phyloP scores from a whole-genome alignment of 2,113 vertebrate species.

The Neotragus pygmaeus region DNA sequence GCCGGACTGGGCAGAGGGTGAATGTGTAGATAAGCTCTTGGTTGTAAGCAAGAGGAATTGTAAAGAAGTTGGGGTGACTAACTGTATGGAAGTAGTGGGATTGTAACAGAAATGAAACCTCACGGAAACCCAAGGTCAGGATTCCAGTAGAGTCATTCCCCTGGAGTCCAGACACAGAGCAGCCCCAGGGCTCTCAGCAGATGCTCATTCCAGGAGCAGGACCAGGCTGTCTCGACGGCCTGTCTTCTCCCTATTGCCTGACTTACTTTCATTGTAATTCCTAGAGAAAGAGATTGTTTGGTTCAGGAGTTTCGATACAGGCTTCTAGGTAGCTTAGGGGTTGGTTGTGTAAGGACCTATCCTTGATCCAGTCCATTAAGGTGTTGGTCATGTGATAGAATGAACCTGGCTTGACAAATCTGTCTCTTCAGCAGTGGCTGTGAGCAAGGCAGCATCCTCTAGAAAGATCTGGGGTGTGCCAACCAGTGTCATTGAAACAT shows the following conservation, averaged over 20 bases:
- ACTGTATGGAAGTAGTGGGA: background rate
- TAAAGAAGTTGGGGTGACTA: background rate
- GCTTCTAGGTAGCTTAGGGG: background rate
- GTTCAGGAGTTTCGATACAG: background rate
- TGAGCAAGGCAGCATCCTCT: background rate
- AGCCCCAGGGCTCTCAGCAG: background rate
- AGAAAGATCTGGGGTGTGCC: background rate
- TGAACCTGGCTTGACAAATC: background rate
- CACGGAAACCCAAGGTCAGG: background rate
- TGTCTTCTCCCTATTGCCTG: background rate
- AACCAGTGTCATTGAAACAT: background rate
- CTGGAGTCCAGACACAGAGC: background rate
- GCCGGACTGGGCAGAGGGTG: background rate
- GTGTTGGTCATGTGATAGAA: background rate
- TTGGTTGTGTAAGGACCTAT: background rate
- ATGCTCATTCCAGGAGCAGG: accelerated
- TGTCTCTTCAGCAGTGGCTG: background rate
- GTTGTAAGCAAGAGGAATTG: background rate
- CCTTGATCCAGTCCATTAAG: background rate
- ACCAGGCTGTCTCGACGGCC: background rate
- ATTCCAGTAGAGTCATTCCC: background rate
- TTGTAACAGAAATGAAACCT: background rate
- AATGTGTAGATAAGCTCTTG: background rate
- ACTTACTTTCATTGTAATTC: background rate
- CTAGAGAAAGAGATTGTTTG: background rate